Conservation (phyloP, 2,797 vertebrate species). For the Aplochiton taeniatus region DNA sequence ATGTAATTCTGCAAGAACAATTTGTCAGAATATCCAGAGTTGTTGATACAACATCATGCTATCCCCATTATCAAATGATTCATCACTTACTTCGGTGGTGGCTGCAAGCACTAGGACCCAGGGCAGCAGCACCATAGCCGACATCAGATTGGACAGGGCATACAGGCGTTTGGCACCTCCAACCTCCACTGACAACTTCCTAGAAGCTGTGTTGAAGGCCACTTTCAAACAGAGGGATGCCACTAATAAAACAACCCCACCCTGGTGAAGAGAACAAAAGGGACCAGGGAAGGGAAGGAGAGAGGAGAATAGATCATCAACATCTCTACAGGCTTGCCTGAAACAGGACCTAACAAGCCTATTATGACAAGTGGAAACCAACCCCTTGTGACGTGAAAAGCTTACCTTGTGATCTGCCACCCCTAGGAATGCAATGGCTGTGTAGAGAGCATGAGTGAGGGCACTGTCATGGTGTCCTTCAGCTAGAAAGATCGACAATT, state of each 20-base stretch:
- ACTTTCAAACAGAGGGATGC: conserved; percentile 90
- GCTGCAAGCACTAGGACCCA: conserved; percentile 92
- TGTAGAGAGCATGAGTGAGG: conserved; percentile 93
- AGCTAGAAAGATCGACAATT: conserved; percentile 71
- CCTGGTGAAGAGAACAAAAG: conserved; percentile 67
- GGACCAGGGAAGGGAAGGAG: background rate
- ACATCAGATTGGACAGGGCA: conserved; percentile 90
- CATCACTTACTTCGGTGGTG: conserved; percentile 87
- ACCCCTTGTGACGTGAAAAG: background rate
- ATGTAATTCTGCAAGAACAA: too few relatives aligned
- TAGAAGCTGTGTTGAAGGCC: conserved; percentile 91
- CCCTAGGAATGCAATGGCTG: conserved; percentile 89
- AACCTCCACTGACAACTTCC: conserved; percentile 91
- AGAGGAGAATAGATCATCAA: background rate
- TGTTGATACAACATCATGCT: too few relatives aligned
- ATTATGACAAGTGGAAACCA: background rate
- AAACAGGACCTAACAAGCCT: background rate
- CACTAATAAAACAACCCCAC: conserved; percentile 93
- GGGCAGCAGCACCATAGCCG: conserved; percentile 86
- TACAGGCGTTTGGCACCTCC: conserved; percentile 95
- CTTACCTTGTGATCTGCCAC: conserved; percentile 97
- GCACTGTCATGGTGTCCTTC: conserved; percentile 97
- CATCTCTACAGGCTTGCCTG: background rate
- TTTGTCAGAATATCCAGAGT: too few relatives aligned
- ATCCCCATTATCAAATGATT: background rate